phyloP scores from a whole-genome alignment of 2,888 invertebrate species.

The Protonemura montana region DNA sequence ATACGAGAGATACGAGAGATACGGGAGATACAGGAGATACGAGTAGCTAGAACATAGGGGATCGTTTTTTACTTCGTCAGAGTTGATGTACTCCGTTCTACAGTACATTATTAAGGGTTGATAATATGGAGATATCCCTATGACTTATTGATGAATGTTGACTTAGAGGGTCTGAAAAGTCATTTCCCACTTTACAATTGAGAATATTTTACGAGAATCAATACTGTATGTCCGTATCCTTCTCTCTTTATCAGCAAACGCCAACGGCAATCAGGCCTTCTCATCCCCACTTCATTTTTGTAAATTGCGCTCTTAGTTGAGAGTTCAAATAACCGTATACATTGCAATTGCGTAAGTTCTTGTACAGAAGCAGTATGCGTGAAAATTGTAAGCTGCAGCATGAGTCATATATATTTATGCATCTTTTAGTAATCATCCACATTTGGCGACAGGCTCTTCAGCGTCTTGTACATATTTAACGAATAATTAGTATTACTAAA shows the following conservation, averaged over 20 bases:
- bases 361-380: too few relatives aligned
- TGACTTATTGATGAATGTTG: constrained; percentile 41
- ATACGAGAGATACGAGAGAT: too few relatives aligned
- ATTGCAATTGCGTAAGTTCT: background rate
- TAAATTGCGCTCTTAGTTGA: background rate
- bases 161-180: constrained; percentile 40
- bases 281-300: background rate
- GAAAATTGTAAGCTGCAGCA: too few relatives aligned
- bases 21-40: too few relatives aligned
- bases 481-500: background rate
- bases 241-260: background rate
- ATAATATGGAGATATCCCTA: constrained; percentile 38
- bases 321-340: background rate
- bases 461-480: background rate
- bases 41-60: background rate
- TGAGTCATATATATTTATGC: too few relatives aligned
- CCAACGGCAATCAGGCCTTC: constrained; percentile 10
- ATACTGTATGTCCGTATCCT: constrained; percentile 21
- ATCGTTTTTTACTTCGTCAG: background rate
- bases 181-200: constrained; percentile 42
- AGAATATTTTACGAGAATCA: constrained; percentile 42
- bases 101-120: constrained; percentile 1
- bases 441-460: background rate
- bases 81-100: background rate
- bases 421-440: background rate